A percentile compares a stretch with the other conserved stretches of the same genome.
Evolutionary conservation across 2,888 invertebrate species (phyloP).

Genomic region (Athalia cordata): DNA sequence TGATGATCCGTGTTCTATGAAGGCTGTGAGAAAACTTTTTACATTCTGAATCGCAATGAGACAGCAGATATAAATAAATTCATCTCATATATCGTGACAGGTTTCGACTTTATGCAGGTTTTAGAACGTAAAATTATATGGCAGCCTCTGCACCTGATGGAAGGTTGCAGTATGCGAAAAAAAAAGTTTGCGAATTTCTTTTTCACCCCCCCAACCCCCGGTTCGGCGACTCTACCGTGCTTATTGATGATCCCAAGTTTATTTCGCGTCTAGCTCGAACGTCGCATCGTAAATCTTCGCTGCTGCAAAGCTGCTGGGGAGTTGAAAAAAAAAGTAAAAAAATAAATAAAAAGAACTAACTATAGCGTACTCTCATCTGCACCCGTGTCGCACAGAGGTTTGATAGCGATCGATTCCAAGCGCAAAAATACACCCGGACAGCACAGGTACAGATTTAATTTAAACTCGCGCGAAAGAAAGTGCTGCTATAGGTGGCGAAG

Average conservation of each 20-base stretch:
- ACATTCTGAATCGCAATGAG: conserved; percentile 2
- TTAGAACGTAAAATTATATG: too few relatives aligned
- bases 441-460: too few relatives aligned
- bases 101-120: too few relatives aligned
- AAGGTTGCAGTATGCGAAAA: neutral
- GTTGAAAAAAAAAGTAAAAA: neutral
- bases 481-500: too few relatives aligned
- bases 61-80: neutral
- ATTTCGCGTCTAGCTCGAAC: conserved; percentile 31
- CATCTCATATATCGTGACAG: neutral
- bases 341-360: neutral
- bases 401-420: too few relatives aligned
- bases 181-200: neutral
- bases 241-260: conserved; percentile 45
- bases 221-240: conserved; percentile 4
- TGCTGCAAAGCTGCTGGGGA: neutral
- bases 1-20: neutral
- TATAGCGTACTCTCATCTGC: too few relatives aligned
- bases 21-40: neutral
- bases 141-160: too few relatives aligned
- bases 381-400: too few relatives aligned
- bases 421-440: too few relatives aligned
- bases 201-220: neutral
- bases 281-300: conserved; percentile 39
- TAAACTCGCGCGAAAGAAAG: too few relatives aligned